These are phyloP conservation scores for Aromia moschata DNA, from an alignment of 2,888 invertebrate genomes.

Conservation along the genomic window DNA sequence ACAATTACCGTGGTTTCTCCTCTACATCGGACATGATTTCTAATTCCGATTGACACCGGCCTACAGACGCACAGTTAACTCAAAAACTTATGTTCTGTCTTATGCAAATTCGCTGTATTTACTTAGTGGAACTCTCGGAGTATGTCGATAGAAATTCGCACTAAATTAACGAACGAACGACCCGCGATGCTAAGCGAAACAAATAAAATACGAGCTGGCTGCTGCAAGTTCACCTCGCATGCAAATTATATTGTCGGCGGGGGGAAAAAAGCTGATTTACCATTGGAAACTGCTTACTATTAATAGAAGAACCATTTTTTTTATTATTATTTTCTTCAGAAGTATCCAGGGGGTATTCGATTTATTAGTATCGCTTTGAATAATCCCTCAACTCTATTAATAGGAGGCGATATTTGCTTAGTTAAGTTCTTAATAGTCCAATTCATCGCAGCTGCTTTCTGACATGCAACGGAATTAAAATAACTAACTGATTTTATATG, in stretches of 20 bases:
- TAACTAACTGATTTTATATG: too few relatives aligned
- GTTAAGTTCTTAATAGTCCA: neutral
- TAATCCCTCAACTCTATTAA: constrained; percentile 26
- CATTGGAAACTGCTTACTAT: constrained; percentile 40
- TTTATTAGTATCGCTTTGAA: constrained; percentile 31
- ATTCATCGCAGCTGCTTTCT: neutral
- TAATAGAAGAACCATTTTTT: constrained; percentile 36
- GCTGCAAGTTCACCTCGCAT: constrained; percentile 33
- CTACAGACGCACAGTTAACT: constrained; percentile 47
- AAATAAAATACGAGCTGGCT: constrained; percentile 27
- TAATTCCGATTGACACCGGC: constrained; percentile 51
- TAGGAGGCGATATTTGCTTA: constrained; percentile 23
- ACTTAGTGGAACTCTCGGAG: constrained; percentile 31
- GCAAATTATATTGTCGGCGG: constrained; percentile 32
- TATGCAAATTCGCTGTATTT: constrained; percentile 37
- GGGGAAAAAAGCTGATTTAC: constrained; percentile 37
- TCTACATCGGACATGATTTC: constrained; percentile 45
- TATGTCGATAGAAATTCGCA: constrained; percentile 47
- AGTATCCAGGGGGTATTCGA: constrained; percentile 30
- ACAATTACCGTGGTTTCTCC: constrained; percentile 43
- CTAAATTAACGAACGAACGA: constrained; percentile 47
- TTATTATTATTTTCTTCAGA: constrained; percentile 29
- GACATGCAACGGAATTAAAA: too few relatives aligned
- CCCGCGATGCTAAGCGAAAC: constrained; percentile 38
- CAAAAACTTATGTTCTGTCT: constrained; percentile 42